Base-by-base conservation (phyloP, 2,113 vertebrate species). In the Corapipo altera region DNA sequence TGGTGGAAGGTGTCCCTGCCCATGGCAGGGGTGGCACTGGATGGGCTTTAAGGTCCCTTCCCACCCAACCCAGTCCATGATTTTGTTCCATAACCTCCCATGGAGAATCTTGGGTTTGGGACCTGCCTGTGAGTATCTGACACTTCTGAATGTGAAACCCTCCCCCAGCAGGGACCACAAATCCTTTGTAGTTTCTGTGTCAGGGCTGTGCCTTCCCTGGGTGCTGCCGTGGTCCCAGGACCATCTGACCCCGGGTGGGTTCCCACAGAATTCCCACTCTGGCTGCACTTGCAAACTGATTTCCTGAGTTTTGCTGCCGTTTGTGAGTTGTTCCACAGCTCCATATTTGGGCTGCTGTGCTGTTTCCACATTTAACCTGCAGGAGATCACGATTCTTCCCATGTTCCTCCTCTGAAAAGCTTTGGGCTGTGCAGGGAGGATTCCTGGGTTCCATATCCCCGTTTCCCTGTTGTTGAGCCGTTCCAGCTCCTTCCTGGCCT, bases 261-360 rank as follows among this genome's bases (percentile, higher is more conserved):
- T 64, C 27, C 61, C 28, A 13, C 14, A 7, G 39, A 22, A 30
- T 64, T 43, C 62, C 62, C 20, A 13, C 62, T 43, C 27, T 28
- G 39, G 61, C 61, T 41, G 37, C 35, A 19, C 24, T 28, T 39
- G 23, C 15, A 37, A 16, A 37, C n/a, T 16, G n/a, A 26, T 26
- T 37, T 26, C 4, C 37, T 26, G 37, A 27, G 59, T 28, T 30
- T 37, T 37, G 39, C 20, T 17, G 59, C 28, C 77, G 30, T 33
- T 13, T 9, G 39, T 23, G 22, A 3, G 12, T 49, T 5, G 58
- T 65, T 43, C 49, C 44, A 3, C 32, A 10, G 58, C 7, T 55
- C 11, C 32, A 1, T 5, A 1, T 24, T 11, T 58, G 58, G n/a
- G 35, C 58, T 19, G 9, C 67, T 33, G 0, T 48, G 3, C 51